These are phyloP conservation scores for Seriola rivoliana DNA, from an alignment of 2,113 vertebrate genomes.

Conservation along the genomic window DNA sequence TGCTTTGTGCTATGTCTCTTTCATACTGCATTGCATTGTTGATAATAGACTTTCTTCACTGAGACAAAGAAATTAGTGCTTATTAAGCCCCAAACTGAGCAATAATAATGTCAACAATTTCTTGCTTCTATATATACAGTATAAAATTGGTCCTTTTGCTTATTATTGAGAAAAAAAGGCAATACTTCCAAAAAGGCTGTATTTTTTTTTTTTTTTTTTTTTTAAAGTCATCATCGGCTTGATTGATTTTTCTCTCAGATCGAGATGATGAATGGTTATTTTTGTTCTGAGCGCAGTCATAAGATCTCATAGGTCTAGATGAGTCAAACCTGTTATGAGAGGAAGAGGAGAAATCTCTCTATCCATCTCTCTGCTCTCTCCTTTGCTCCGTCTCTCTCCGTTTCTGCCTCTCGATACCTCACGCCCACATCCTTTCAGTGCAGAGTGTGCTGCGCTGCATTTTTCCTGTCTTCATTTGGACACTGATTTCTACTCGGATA, in stretches of 20 bases:
- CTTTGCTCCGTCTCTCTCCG: not conserved
- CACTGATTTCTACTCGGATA: constrained; percentile 45
- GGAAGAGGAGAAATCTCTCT: constrained; percentile 11
- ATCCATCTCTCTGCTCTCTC: not conserved
- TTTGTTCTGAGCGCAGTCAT: constrained; percentile 2
- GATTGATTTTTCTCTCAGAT: constrained; percentile 47
- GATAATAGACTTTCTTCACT: not conserved
- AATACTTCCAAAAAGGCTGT: not conserved
- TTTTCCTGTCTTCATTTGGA: constrained; percentile 24
- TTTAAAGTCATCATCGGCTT: constrained; percentile 14
- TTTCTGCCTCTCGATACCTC: not conserved
- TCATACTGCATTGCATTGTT: not conserved
- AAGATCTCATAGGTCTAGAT: constrained; percentile 13
- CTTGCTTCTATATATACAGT: too few relatives aligned
- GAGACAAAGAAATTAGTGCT: too few relatives aligned
- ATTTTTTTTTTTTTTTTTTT: constrained; percentile 16
- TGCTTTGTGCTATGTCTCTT: too few relatives aligned
- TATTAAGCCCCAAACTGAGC: not conserved
- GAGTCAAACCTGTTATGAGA: constrained; percentile 47
- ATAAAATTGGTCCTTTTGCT: not conserved
- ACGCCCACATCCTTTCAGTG: constrained; percentile 30
- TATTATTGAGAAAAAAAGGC: not conserved
- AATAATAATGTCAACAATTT: too few relatives aligned
- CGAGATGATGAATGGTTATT: constrained; percentile 46
- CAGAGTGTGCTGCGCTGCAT: constrained; percentile 1